These are phyloP conservation scores for Chesias legatella DNA, from an alignment of 2,888 invertebrate species.

Conservation along the genomic window DNA sequence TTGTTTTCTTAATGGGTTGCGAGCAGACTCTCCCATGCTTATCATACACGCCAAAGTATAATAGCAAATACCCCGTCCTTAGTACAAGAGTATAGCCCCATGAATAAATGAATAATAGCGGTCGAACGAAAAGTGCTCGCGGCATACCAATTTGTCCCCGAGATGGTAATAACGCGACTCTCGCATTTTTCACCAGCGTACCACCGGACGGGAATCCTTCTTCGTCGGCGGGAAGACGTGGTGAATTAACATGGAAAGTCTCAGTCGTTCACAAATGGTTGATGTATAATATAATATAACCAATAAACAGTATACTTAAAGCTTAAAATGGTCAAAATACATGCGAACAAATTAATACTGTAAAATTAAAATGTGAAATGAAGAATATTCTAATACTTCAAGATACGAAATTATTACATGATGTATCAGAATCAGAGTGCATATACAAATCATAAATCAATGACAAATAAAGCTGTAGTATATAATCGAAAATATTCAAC, in stretches of 20 bases:
- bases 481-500: too few relatives aligned
- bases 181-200: conserved; percentile 65
- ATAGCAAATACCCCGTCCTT: conserved; percentile 49
- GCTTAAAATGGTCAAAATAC: too few relatives aligned
- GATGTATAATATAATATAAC: too few relatives aligned
- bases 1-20: conserved; percentile 29
- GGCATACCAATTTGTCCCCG: conserved; percentile 71
- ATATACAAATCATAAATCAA: too few relatives aligned
- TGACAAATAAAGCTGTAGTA: too few relatives aligned
- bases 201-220: conserved; percentile 53
- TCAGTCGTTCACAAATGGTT: too few relatives aligned
- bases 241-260: conserved; percentile 35
- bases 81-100: conserved; percentile 53
- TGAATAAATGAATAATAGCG: conserved; percentile 77
- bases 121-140: conserved; percentile 59
- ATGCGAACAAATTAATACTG: too few relatives aligned
- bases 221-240: conserved; percentile 42
- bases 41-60: conserved; percentile 38
- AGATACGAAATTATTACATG: too few relatives aligned
- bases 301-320: too few relatives aligned
- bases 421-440: too few relatives aligned
- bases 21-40: conserved; percentile 25
- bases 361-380: too few relatives aligned
- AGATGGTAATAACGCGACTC: conserved; percentile 68
- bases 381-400: too few relatives aligned